Percentiles rank a stretch among this genome's conserved stretches.
phyloP scores from a whole-genome alignment of 1,140 invertebrate genomes.

The Condylostylus longicornis region DNA sequence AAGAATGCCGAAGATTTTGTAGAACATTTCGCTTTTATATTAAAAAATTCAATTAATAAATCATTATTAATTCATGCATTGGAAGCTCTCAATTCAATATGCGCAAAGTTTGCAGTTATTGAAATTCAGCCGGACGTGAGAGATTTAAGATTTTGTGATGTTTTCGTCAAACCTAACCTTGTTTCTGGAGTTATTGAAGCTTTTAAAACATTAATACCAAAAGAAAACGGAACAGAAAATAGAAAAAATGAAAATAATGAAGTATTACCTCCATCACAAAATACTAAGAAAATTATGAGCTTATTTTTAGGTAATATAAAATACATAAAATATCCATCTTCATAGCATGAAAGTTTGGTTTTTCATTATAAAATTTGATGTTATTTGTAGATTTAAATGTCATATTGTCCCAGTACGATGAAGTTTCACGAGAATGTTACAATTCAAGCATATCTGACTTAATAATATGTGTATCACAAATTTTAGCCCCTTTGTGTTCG shows the following conservation, averaged over 20 bases:
- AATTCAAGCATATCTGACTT: conserved; percentile 14
- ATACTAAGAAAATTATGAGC: conserved; percentile 17
- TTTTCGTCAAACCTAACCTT: conserved; percentile 21
- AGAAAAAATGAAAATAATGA: conserved; percentile 12
- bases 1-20: conserved; percentile 35
- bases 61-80: conserved; percentile 38
- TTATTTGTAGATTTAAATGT: conserved; percentile 29
- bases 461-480: conserved; percentile 10
- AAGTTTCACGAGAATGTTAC: conserved; percentile 17
- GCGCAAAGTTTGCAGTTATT: conserved; percentile 28
- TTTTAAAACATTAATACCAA: conserved; percentile 19
- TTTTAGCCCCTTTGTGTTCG: conserved; percentile 8
- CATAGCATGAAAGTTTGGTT: conserved; percentile 4
- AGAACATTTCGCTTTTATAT: conserved; percentile 42
- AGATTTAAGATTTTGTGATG: conserved; percentile 18
- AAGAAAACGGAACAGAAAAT: conserved; percentile 5
- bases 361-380: no score
- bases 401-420: conserved; percentile 25
- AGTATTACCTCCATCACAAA: background rate
- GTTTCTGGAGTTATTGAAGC: conserved; percentile 24
- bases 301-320: conserved; percentile 20
- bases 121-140: conserved; percentile 13
- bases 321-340: no score
- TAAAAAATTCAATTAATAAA: conserved; percentile 50
- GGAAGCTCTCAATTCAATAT: conserved; percentile 39